Conservation (phyloP, 53 echinoderm and acorn worm genomes). For the Hippasteria phrygiana region DNA sequence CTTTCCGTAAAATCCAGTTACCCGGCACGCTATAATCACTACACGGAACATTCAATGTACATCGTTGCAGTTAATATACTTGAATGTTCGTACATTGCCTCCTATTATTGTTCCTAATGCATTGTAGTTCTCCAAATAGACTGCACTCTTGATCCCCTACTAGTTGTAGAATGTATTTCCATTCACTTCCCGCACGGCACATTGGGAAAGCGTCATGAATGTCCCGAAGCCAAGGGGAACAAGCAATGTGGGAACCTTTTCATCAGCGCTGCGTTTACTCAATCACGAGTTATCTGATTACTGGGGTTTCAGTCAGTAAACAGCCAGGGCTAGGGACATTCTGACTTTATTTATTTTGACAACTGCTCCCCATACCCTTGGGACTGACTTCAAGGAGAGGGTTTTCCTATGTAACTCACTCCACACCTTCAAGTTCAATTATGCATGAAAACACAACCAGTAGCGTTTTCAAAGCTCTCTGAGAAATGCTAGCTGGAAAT, state of each 20-base stretch:
- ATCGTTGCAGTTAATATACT: too few relatives aligned
- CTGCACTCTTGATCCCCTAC: too few relatives aligned
- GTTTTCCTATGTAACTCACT: not conserved
- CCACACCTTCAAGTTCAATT: not conserved
- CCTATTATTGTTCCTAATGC: too few relatives aligned
- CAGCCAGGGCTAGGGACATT: not conserved
- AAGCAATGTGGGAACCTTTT: not conserved
- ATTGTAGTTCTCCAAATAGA: too few relatives aligned
- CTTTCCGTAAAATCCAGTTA: too few relatives aligned
- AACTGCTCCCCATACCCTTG: conserved; percentile 10
- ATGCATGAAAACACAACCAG: not conserved
- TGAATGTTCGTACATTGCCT: too few relatives aligned
- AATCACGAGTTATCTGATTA: conserved; percentile 20
- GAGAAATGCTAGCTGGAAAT: too few relatives aligned
- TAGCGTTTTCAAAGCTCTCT: too few relatives aligned
- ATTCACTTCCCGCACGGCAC: not conserved
- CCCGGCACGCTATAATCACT: too few relatives aligned
- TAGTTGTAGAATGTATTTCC: not conserved
- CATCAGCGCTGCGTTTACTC: conserved; percentile 6
- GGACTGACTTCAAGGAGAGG: not conserved
- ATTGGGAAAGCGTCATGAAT: not conserved
- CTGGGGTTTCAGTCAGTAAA: conserved; percentile 11
- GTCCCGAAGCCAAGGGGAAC: not conserved
- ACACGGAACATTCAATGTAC: too few relatives aligned
- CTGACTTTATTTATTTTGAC: conserved; percentile 41